phyloP scores from a whole-genome alignment of 2,797 vertebrate genomes.

The Rhincodon typus region DNA sequence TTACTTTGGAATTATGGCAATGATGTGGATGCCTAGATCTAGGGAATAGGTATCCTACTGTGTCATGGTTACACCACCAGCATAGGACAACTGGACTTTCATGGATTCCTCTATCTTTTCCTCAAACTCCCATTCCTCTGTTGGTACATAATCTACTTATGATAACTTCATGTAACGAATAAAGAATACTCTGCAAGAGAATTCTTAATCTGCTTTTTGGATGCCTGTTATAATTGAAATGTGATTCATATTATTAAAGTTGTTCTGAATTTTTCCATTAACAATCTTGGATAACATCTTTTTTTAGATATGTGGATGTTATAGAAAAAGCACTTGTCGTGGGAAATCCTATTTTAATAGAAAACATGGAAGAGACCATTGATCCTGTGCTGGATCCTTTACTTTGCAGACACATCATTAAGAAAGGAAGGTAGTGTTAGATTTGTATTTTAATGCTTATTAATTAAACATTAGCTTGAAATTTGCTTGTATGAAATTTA shows the following conservation, averaged over 20 bases:
- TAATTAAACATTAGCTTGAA: neutral
- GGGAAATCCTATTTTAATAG: constrained; percentile 62
- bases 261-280: neutral
- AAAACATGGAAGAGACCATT: constrained; percentile 67
- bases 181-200: neutral
- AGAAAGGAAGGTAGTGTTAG: constrained; percentile 64
- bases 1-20: neutral
- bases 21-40: neutral
- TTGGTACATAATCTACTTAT: neutral
- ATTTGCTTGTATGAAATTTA: neutral
- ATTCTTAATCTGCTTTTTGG: too few relatives aligned
- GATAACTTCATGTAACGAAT: neutral
- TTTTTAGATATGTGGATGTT: constrained; percentile 59
- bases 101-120: neutral
- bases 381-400: constrained; percentile 65
- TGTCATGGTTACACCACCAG: neutral
- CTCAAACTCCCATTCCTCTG: neutral
- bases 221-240: neutral
- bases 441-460: neutral
- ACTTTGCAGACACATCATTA: constrained; percentile 63
- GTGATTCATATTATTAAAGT: neutral
- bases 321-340: constrained; percentile 64
- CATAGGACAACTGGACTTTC: neutral
- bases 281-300: neutral
- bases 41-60: neutral